Conservation (phyloP, 1,140 invertebrate genomes). For the Calosoma granatense region DNA sequence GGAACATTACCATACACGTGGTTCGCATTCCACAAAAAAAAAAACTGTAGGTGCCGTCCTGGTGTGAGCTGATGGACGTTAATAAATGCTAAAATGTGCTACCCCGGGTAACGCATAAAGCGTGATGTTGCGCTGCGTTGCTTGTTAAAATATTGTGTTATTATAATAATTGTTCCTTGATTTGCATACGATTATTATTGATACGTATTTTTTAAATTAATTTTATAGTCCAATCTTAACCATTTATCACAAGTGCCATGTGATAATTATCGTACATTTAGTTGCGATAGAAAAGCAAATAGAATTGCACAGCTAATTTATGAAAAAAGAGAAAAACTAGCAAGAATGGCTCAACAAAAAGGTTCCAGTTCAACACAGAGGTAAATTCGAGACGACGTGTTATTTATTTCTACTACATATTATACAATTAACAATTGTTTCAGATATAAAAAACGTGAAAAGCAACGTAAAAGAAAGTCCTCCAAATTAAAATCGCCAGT, state of each 20-base stretch:
- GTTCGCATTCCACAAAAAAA: no score
- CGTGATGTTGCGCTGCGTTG: background rate
- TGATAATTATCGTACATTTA: background rate
- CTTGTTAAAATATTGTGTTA: background rate
- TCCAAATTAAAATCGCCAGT: conserved; percentile 7
- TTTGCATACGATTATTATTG: no score
- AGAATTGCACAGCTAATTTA: conserved; percentile 30
- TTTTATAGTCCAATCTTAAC: background rate
- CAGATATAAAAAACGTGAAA: conserved; percentile 14
- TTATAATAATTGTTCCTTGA: no score
- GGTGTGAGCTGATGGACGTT: no score
- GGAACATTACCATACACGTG: no score
- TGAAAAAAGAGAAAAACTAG: conserved; percentile 27
- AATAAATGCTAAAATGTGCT: no score
- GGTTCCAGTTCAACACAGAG: conserved; percentile 24
- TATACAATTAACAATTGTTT: background rate
- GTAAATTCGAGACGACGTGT: conserved; percentile 14
- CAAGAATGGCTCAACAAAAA: conserved; percentile 30
- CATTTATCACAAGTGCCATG: background rate
- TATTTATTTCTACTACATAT: conserved; percentile 7
- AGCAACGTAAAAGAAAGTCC: conserved; percentile 15
- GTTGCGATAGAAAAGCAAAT: conserved; percentile 19
- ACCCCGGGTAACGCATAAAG: no score
- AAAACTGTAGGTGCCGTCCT: no score
- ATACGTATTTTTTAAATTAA: no score